A percentile compares a stretch with the other conserved stretches of the same genome.
These are phyloP conservation scores for Dinomys branickii DNA, from an alignment of 2,113 vertebrate genomes.

Conservation along the genomic window DNA sequence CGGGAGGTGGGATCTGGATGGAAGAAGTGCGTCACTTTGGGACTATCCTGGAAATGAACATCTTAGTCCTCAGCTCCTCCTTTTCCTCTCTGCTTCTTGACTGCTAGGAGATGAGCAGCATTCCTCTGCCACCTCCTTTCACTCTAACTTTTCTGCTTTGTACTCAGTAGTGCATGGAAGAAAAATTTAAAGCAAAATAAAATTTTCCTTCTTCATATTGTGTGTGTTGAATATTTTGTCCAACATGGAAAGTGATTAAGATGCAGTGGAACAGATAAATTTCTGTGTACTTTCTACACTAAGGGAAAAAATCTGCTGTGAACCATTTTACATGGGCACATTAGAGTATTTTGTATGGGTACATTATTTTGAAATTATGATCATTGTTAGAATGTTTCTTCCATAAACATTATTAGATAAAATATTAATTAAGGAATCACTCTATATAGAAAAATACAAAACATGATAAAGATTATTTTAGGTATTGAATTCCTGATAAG, in stretches of 20 bases:
- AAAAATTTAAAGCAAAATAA: not conserved
- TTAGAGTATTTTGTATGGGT: not conserved
- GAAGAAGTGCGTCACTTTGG: not conserved
- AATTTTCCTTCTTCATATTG: not conserved
- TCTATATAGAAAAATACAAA: not conserved
- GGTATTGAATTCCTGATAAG: not conserved
- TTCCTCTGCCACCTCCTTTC: not conserved
- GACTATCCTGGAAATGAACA: not conserved
- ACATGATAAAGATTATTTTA: not conserved
- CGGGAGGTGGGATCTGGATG: not conserved
- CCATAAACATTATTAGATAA: not conserved
- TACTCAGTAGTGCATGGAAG: not conserved
- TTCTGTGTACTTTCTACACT: too few relatives aligned
- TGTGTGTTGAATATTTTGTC: not conserved
- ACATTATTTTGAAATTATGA: not conserved
- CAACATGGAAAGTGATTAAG: not conserved
- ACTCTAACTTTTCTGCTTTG: not conserved
- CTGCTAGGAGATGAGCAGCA: too few relatives aligned
- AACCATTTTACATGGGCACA: not conserved
- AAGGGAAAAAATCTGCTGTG: not conserved
- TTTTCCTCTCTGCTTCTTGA: not conserved
- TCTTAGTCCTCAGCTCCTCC: not conserved
- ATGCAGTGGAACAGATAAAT: not conserved
- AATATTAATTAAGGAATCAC: not conserved
- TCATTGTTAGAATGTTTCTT: not conserved